Evolutionary conservation across 2,888 invertebrate species (phyloP).

Genomic region (Phortica magna): DNA sequence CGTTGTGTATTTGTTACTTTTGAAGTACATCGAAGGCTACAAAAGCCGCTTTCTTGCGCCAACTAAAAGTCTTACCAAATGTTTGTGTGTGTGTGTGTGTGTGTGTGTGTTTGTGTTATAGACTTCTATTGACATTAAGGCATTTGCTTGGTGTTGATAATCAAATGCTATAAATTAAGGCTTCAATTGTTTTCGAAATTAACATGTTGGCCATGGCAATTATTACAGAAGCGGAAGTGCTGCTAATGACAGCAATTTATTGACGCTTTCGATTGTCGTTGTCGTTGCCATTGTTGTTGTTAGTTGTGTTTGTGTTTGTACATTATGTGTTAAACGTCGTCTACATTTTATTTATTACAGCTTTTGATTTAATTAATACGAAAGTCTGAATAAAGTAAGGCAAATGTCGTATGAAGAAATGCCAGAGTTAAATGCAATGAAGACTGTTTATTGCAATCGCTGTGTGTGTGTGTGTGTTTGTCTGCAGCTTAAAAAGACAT

Average conservation of each 20-base stretch:
- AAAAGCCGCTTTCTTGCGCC: neutral
- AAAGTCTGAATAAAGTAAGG: neutral
- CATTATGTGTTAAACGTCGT: neutral
- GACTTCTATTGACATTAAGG: neutral
- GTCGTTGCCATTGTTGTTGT: no score
- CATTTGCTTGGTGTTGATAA: neutral
- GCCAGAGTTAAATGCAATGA: no score
- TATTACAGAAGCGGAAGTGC: slow-evolving; percentile 11
- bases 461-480: no score
- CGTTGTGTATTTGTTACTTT: slow-evolving; percentile 14
- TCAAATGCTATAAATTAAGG: slow-evolving; percentile 1
- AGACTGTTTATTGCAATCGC: no score
- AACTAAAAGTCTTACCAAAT: no score
- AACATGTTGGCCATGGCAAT: slow-evolving; percentile 20
- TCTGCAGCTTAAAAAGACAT: no score
- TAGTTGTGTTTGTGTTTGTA: neutral
- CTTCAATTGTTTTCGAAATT: slow-evolving; percentile 6
- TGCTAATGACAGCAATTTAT: slow-evolving; percentile 21
- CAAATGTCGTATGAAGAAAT: no score
- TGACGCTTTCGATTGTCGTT: neutral
- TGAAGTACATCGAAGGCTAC: neutral
- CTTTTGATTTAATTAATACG: neutral
- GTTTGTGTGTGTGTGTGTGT: neutral
- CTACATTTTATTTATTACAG: neutral
- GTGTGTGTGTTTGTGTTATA: neutral